A percentile compares a stretch with the other conserved stretches of the same genome.
Conservation (phyloP, 2,888 invertebrate species). For the Sphinx pinastri region DNA sequence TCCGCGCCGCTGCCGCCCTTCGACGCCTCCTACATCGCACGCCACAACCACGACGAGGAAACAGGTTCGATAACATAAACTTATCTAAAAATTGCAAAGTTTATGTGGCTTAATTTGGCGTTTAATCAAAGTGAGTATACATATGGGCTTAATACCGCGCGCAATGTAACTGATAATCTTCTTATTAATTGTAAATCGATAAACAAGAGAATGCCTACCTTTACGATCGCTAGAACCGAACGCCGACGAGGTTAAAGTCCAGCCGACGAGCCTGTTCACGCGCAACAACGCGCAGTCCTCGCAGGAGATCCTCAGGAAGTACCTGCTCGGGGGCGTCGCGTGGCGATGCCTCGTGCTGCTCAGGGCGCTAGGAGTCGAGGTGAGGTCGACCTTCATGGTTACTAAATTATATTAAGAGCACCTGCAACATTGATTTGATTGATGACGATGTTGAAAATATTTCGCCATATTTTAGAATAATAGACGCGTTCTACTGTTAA, state of each 20-base stretch:
- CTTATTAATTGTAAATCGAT: too few relatives aligned
- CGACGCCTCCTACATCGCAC: constrained; percentile 34
- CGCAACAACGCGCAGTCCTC: constrained; percentile 61
- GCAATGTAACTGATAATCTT: too few relatives aligned
- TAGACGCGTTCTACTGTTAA: too few relatives aligned
- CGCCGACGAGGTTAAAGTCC: constrained; percentile 43
- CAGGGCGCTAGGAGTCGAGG: constrained; percentile 83
- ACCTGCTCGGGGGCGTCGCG: constrained; percentile 84
- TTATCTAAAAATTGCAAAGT: too few relatives aligned
- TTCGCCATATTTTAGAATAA: too few relatives aligned
- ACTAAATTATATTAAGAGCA: too few relatives aligned
- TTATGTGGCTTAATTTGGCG: too few relatives aligned
- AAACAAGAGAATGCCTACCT: not conserved
- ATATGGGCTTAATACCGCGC: too few relatives aligned
- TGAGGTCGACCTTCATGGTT: constrained; percentile 38
- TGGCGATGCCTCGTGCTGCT: constrained; percentile 85
- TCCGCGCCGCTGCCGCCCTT: constrained; percentile 47
- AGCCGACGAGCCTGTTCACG: constrained; percentile 64
- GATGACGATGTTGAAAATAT: too few relatives aligned
- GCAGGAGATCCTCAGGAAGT: constrained; percentile 75
- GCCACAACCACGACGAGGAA: constrained; percentile 36
- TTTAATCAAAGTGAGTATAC: too few relatives aligned
- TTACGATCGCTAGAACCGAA: constrained; percentile 45
- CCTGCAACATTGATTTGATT: too few relatives aligned
- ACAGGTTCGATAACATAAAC: constrained; percentile 11